These are phyloP conservation scores for Caenorhabditis sp. DNA, from an alignment of 2,888 invertebrate genomes.

Conservation along the genomic window DNA sequence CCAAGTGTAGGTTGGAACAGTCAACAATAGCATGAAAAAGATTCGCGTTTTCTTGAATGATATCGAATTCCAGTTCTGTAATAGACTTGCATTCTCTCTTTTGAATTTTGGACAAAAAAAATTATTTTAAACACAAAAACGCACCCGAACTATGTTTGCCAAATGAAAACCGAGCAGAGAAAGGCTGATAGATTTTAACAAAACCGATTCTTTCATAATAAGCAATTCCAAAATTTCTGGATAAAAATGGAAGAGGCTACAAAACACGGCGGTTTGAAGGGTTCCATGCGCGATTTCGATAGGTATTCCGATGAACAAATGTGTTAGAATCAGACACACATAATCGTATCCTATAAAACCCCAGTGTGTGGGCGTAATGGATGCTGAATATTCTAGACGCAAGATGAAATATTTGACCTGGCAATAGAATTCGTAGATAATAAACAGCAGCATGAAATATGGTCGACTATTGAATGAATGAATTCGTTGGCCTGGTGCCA, in stretches of 20 bases:
- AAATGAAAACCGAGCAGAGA: background rate
- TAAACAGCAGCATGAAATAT: background rate
- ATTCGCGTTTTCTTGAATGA: background rate
- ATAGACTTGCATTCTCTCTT: too few relatives aligned
- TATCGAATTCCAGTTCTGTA: background rate
- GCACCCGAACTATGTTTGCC: background rate
- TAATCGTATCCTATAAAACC: too few relatives aligned
- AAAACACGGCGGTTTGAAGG: background rate
- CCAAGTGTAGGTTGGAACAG: too few relatives aligned
- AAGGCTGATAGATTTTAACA: background rate
- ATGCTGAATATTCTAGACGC: too few relatives aligned
- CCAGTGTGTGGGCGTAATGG: too few relatives aligned
- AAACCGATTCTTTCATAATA: background rate
- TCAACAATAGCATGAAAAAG: too few relatives aligned
- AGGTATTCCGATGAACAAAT: background rate
- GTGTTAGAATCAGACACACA: conserved; percentile 20
- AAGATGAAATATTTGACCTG: conserved; percentile 28
- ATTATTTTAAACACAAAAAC: background rate
- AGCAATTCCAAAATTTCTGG: background rate
- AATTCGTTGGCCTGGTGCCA: background rate
- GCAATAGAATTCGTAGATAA: background rate
- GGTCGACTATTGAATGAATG: background rate
- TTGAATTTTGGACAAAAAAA: background rate
- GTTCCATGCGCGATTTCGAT: background rate
- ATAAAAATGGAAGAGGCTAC: too few relatives aligned